Base-by-base conservation (phyloP, 2,888 invertebrate species). In the Pecten maximus region DNA sequence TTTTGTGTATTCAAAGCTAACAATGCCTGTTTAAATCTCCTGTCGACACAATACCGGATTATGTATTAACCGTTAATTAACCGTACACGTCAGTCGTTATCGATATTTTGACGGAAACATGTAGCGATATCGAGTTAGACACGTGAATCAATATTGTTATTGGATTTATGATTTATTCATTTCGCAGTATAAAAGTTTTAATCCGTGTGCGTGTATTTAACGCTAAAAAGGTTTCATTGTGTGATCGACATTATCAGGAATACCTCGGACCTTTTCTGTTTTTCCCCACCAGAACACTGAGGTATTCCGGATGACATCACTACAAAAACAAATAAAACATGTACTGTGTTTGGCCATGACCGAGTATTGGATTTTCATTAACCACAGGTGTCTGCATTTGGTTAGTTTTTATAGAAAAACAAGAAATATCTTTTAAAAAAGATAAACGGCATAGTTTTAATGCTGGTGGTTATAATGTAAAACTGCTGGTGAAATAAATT, bases 111-210 rank as follows among this genome's bases (percentile, higher is more conserved):
- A 10, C 74, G 28, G 28, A 74, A 74, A 74, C 74, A 74, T 74
- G 74, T 28, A 35, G 74, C 74, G 74, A 74, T 74, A 12, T 74
- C 74, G 35, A 35, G 15, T 74, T 2, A 74, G 23, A 35, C 10
- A 35, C 74, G 74, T 74, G 23, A 74, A 74, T 74, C 74, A 74
- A 74, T 74, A 74, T 74, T 74, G 74, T 74, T 35, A 74, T 74
- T 74, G 74, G 19, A 23, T 28, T 12, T 74, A 74, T 74, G 74
- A 74, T 74, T 74, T 74, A 74, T 74, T 74, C 74, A 74, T 74
- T 74, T 74, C 23, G 23, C 23, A 74, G 8, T 74, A 54, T 74
- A 74, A 28, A 28, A 1, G 74, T 35, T 74, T 28, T 74, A 74
- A 74, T 74, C 74, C 35, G 74, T 74, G 35, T 74, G 35, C 19